Evolutionary conservation across 2,888 invertebrate genomes (phyloP).

Genomic region (Schrankia costaestrigalis): DNA sequence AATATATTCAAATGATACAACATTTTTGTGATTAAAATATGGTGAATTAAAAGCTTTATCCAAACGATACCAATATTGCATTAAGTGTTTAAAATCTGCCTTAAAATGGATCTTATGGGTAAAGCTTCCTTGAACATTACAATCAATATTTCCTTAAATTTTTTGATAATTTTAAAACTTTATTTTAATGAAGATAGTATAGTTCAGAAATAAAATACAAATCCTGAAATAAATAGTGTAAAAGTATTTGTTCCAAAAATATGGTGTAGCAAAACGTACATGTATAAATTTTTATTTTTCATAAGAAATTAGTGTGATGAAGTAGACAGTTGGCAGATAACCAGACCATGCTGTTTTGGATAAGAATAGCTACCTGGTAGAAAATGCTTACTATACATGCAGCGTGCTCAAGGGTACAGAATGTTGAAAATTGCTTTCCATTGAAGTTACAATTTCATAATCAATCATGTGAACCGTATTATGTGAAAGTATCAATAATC

Average conservation of each 20-base stretch:
- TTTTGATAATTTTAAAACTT: conserved; percentile 11
- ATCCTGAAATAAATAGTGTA: conserved; percentile 27
- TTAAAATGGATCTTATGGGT: conserved; percentile 17
- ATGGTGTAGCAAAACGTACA: conserved; percentile 12
- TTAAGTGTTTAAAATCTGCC: neutral
- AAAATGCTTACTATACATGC: conserved; percentile 46
- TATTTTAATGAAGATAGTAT: conserved; percentile 12
- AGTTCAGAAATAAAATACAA: conserved; percentile 8
- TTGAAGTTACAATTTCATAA: conserved; percentile 13
- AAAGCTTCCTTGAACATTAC: conserved; percentile 24
- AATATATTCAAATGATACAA: conserved; percentile 19
- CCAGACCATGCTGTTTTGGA: conserved; percentile 29
- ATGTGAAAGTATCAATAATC: no score
- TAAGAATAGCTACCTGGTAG: conserved; percentile 7
- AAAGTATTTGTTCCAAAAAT: conserved; percentile 16
- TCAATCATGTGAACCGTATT: neutral
- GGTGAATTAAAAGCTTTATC: conserved; percentile 23
- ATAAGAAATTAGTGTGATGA: conserved; percentile 21
- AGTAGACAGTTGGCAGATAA: conserved; percentile 21
- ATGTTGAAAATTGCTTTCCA: conserved; percentile 58
- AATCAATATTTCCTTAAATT: conserved; percentile 11
- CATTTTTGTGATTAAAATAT: conserved; percentile 19
- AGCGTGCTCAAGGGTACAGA: conserved; percentile 51
- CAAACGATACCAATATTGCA: conserved; percentile 10
- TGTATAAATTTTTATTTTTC: conserved; percentile 15